Evolutionary conservation across 2,888 invertebrate species (phyloP).

Genomic region (Clepsis dumicolana): DNA sequence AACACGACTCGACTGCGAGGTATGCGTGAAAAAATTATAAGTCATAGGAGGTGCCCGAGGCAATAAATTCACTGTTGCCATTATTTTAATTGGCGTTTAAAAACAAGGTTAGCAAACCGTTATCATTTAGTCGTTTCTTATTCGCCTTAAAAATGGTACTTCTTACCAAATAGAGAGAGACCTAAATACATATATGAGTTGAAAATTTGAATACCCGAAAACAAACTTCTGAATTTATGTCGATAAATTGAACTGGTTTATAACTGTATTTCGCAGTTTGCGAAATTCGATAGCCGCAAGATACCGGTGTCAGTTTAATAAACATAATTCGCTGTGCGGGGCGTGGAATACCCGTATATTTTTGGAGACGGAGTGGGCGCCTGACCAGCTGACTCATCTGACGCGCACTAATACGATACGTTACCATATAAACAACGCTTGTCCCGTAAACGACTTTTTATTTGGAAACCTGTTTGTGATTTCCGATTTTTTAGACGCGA

Average conservation of each 20-base stretch:
- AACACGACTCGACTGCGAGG: not conserved
- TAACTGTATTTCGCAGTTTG: conserved; percentile 35
- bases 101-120: conserved; percentile 28
- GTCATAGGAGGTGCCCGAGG: not conserved
- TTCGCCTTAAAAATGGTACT: conserved; percentile 10
- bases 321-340: conserved; percentile 11
- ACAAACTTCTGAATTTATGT: conserved; percentile 16
- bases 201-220: conserved; percentile 27
- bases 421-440: conserved; percentile 37
- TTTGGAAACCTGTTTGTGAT: conserved; percentile 37
- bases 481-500: conserved; percentile 13
- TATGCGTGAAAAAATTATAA: not conserved
- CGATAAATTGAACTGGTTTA: conserved; percentile 35
- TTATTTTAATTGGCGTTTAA: conserved; percentile 20
- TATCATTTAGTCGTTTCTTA: conserved; percentile 27
- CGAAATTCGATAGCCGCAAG: conserved; percentile 29
- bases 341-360: conserved; percentile 3
- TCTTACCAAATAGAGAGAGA: conserved; percentile 12
- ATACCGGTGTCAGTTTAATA: conserved; percentile 21
- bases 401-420: conserved; percentile 17
- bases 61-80: conserved; percentile 11
- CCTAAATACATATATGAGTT: conserved; percentile 20
- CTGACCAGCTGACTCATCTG: conserved; percentile 35
- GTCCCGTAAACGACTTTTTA: conserved; percentile 18
- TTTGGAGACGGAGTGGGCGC: conserved; percentile 40